These are phyloP conservation scores for Varecia variegata DNA, from an alignment of 2,797 vertebrate genomes.

Conservation along the genomic window DNA sequence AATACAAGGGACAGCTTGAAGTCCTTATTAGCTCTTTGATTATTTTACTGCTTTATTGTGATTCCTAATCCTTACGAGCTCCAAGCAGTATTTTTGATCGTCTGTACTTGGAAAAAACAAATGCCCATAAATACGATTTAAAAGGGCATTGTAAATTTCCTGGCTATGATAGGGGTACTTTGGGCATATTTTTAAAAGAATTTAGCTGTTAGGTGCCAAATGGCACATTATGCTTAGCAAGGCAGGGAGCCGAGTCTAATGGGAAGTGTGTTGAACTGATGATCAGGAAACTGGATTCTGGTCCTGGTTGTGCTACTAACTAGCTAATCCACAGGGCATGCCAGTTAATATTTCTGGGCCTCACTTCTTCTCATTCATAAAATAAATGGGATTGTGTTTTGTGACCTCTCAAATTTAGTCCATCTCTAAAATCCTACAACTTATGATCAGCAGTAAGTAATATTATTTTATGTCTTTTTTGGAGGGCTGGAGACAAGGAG, in stretches of 20 bases:
- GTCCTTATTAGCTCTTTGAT: constrained; percentile 30
- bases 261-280: constrained; percentile 19
- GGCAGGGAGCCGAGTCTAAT: not conserved
- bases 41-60: not conserved
- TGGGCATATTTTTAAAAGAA: constrained; percentile 3
- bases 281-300: not conserved
- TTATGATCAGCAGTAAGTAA: not conserved
- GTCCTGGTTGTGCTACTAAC: not conserved
- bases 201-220: constrained; percentile 36
- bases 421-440: not conserved
- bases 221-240: not conserved
- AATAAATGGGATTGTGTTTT: not conserved
- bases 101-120: not conserved
- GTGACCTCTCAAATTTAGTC: not conserved
- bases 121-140: constrained; percentile 12
- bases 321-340: not conserved
- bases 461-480: not conserved
- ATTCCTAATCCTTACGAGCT: not conserved
- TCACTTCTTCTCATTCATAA: constrained; percentile 18
- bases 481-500: not conserved
- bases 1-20: constrained; percentile 54
- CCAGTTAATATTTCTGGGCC: not conserved
- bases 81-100: constrained; percentile 26
- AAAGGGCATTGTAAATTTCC: constrained; percentile 16
- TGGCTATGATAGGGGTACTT: constrained; percentile 2